Conservation (phyloP, 2,888 invertebrate genomes). For the Incurvaria masculella region DNA sequence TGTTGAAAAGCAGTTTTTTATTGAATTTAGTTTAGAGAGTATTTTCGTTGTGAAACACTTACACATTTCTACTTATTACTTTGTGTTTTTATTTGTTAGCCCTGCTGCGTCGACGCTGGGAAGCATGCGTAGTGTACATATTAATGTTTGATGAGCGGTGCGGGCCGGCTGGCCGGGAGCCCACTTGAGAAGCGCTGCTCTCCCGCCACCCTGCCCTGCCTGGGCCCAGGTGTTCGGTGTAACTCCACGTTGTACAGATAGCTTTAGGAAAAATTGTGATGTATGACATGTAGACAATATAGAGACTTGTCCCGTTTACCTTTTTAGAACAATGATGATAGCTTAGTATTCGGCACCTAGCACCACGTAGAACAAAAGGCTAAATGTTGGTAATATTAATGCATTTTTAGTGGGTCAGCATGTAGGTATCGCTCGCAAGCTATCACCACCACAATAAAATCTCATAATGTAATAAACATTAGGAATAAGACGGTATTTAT, state of each 20-base stretch:
- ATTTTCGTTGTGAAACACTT: constrained; percentile 9
- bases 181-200: not conserved
- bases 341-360: constrained; percentile 44
- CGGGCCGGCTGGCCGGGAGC: not conserved
- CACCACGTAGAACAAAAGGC: constrained; percentile 38
- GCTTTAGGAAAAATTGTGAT: constrained; percentile 59
- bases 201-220: not conserved
- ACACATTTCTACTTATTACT: not conserved
- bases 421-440: constrained; percentile 44
- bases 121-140: constrained; percentile 2
- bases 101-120: not conserved
- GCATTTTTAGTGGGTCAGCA: constrained; percentile 34
- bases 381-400: constrained; percentile 33
- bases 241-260: constrained; percentile 50
- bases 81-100: not conserved
- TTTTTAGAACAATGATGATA: constrained; percentile 38
- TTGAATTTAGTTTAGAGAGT: constrained; percentile 25
- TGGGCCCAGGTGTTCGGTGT: constrained; percentile 1
- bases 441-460: constrained; percentile 53
- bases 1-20: not conserved
- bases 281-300: constrained; percentile 59
- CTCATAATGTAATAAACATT: constrained; percentile 51
- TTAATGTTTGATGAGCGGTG: constrained; percentile 2
- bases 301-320: constrained; percentile 52
- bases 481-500: constrained; percentile 54